A percentile compares a stretch with the other conserved stretches of the same genome.
Evolutionary conservation across 2,797 vertebrate genomes (phyloP).

Genomic region (Cuniculus paca): DNA sequence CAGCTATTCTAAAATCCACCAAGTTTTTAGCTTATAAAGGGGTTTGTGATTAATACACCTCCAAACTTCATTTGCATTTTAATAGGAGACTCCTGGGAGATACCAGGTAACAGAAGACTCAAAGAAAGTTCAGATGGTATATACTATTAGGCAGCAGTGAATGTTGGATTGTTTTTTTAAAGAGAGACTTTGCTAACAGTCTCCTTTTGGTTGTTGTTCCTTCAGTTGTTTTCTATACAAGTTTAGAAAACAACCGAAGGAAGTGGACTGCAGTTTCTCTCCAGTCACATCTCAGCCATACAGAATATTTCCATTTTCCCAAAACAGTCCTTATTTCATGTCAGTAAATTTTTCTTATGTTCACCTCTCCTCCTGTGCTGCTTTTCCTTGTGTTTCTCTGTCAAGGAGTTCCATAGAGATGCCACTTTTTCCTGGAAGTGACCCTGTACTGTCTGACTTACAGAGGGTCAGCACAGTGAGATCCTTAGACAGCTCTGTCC

Average conservation of each 20-base stretch:
- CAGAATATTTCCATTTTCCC: neutral
- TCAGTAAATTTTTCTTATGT: neutral
- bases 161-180: neutral
- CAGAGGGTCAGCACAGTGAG: neutral
- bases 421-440: neutral
- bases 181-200: neutral
- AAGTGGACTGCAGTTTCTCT: neutral
- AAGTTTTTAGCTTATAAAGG: constrained; percentile 60
- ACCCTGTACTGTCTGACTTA: neutral
- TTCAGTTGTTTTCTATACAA: neutral
- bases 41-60: constrained; percentile 71
- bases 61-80: constrained; percentile 75
- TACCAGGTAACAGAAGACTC: constrained; percentile 57
- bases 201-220: neutral
- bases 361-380: neutral
- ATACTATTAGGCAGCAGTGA: neutral
- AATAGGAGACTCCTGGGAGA: constrained; percentile 53
- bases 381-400: neutral
- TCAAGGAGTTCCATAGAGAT: neutral
- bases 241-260: too few species aligned
- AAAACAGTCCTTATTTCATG: neutral
- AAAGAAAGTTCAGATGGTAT: constrained; percentile 53
- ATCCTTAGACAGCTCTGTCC: neutral
- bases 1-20: constrained; percentile 63
- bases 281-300: neutral